Conservation (phyloP, 2,888 invertebrate genomes). For the Xylota segnis region DNA sequence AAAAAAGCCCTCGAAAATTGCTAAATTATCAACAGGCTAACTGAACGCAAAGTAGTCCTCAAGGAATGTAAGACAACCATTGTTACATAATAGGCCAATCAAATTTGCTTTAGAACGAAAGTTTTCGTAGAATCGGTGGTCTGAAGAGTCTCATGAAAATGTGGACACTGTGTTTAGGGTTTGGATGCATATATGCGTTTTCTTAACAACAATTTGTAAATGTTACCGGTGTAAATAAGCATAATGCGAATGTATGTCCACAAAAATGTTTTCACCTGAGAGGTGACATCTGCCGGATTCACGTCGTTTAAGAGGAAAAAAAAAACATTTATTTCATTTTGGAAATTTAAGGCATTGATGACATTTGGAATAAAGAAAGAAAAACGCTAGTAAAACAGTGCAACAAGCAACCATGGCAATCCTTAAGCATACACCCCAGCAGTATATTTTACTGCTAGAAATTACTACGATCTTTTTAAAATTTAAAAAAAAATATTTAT, state of each 20-base stretch:
- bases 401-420: no score
- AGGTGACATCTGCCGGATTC: constrained; percentile 19
- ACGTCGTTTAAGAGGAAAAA: background rate
- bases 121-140: background rate
- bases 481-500: no score
- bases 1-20: no score
- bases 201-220: constrained; percentile 1
- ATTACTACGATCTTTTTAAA: no score
- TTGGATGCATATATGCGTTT: background rate
- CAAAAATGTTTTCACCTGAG: constrained; percentile 5
- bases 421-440: no score
- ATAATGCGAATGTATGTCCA: constrained; percentile 16
- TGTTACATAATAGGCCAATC: background rate
- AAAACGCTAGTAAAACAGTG: background rate
- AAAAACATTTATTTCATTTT: background rate
- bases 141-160: background rate
- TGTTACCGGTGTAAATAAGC: constrained; percentile 38
- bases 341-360: background rate
- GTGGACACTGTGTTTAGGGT: background rate
- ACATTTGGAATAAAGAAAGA: background rate
- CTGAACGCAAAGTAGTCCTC: background rate
- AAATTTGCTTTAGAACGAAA: background rate
- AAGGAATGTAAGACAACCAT: background rate
- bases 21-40: no score
- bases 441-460: no score